Evolutionary conservation across 2,113 vertebrate species (phyloP), one percentile per base, ranked within the genome.

Genomic region (Misgurnus mizolepis): DNA sequence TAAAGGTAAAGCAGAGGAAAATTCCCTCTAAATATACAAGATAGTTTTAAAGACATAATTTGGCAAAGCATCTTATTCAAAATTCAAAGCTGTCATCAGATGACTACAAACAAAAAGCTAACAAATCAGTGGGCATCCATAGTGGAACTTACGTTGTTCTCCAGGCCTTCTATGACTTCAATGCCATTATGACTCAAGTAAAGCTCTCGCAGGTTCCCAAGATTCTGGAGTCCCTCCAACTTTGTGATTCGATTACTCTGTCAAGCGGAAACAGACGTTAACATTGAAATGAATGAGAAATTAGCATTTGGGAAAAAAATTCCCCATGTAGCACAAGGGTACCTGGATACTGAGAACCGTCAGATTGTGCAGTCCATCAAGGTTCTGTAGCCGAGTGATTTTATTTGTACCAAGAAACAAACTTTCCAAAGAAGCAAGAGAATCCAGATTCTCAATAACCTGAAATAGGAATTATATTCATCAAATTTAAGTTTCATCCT

Each of bases 151-250:
- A 99, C 98, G 3, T 99, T 99, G 91, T 94, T 98, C 85, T 99
- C 97, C 88, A 99, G 92, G 77, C 97, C 98, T 83, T 99, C 98
- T 34, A 99, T 96, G 89, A 96, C 94, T 90, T 99, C 96, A 0
- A 99, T 96, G 87, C 98, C 98, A 0, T 99, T 99, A 91, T 99
- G 96, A 90, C 98, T 99, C 85, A 99, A 90, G 88, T 99, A 99
- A 62, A 99, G 86, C 90, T 99, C 98, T 1, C 91, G 94, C 81
- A 99, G 82, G 79, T 94, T 99, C 87, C 94, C 91, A 82, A 99
- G 84, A 86, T 90, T 94, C 88, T 98, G 96, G 14, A 99, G 91
- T 8, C 98, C 98, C 85, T 99, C 97, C 0, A 99, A 96, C 92
- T 98, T 99, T 40, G 97, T 98, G 88, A 99, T 95, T 14, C 97